phyloP scores from a whole-genome alignment of 1,140 invertebrate genomes.

The Papilio polyxenes region DNA sequence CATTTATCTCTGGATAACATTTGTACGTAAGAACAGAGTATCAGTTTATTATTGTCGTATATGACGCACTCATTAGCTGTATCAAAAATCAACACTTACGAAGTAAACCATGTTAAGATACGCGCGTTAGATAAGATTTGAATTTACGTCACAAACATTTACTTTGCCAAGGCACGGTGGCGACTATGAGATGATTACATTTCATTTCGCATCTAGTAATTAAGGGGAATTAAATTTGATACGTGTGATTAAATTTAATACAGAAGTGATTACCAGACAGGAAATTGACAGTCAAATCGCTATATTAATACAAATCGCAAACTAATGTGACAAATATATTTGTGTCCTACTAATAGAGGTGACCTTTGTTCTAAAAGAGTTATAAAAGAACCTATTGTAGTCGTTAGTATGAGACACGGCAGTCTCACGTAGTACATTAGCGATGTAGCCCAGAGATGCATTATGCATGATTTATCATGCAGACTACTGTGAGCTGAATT shows the following conservation, averaged over 20 bases:
- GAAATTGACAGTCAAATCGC: neutral
- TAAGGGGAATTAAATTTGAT: too few species aligned
- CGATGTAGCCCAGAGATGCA: neutral
- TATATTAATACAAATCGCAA: too few species aligned
- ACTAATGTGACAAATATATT: constrained; percentile 6
- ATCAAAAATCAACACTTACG: constrained; percentile 10
- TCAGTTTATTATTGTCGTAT: neutral
- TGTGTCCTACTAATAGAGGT: constrained; percentile 6
- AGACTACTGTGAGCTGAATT: constrained; percentile 18
- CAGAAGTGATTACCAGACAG: neutral
- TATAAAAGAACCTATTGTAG: constrained; percentile 28
- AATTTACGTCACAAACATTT: constrained; percentile 1
- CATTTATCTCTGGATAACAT: neutral
- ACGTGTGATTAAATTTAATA: too few species aligned
- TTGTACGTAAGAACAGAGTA: neutral
- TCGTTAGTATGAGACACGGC: constrained; percentile 34
- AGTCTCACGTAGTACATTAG: constrained; percentile 30
- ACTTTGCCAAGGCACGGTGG: neutral
- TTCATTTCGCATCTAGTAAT: constrained; percentile 13
- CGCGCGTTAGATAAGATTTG: neutral
- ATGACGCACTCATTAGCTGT: neutral
- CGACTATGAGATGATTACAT: neutral
- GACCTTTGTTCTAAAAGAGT: neutral
- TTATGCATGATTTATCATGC: constrained; percentile 32
- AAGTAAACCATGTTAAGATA: constrained; percentile 26